These are phyloP conservation scores for Etheostoma cragini DNA, from an alignment of 2,113 vertebrate species.

Conservation along the genomic window DNA sequence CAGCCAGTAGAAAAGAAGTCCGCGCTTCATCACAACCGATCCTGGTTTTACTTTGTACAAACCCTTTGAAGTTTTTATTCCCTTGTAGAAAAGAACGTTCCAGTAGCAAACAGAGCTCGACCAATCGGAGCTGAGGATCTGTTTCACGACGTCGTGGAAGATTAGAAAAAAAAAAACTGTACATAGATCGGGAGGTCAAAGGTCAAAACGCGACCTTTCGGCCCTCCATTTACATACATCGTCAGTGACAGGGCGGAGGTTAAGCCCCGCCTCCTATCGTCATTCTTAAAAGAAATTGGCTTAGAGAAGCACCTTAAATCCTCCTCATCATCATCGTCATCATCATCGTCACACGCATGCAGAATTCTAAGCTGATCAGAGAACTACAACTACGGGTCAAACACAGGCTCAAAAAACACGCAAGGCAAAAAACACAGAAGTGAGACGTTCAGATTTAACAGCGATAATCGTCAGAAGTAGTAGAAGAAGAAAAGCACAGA, in stretches of 20 bases:
- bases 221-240: conserved; percentile 13
- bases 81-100: conserved; percentile 68
- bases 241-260: conserved; percentile 16
- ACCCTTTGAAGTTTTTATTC: conserved; percentile 57
- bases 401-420: conserved; percentile 65
- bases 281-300: conserved; percentile 11
- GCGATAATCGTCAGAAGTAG: conserved; percentile 30
- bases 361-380: conserved; percentile 52
- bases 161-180: conserved; percentile 64
- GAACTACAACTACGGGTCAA: conserved; percentile 75
- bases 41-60: conserved; percentile 62
- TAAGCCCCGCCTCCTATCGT: conserved; percentile 3
- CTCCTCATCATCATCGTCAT: conserved; percentile 25
- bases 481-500: conserved; percentile 32
- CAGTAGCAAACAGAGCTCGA: conserved; percentile 59
- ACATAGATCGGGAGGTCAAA: conserved; percentile 54
- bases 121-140: conserved; percentile 61
- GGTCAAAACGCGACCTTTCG: conserved; percentile 11
- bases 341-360: conserved; percentile 69
- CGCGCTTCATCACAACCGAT: conserved; percentile 40
- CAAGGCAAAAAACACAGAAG: conserved; percentile 59
- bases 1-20: conserved; percentile 74
- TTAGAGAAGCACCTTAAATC: conserved; percentile 52
- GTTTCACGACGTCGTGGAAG: conserved; percentile 13
- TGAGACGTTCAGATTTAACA: conserved; percentile 20